Conservation (phyloP, 2,888 invertebrate genomes). For the Cosmopolites sordidus region DNA sequence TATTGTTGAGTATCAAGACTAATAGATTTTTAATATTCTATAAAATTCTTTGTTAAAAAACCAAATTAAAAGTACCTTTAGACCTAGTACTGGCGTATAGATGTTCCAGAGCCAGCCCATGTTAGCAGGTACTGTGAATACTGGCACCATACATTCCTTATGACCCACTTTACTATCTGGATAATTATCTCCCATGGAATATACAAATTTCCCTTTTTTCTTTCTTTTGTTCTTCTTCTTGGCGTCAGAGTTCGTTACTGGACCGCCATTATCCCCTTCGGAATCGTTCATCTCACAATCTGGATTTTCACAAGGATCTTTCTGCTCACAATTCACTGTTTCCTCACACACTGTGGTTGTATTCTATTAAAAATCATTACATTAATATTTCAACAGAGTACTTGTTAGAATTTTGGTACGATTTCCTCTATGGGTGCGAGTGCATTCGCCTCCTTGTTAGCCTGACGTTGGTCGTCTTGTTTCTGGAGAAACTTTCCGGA, state of each 20-base stretch:
- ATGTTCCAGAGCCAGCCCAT: constrained; percentile 69
- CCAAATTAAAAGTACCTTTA: no score
- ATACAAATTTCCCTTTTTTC: constrained; percentile 32
- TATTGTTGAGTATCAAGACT: no score
- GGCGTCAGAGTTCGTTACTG: background rate
- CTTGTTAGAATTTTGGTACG: no score
- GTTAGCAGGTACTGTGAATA: constrained; percentile 55
- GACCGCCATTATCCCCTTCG: background rate
- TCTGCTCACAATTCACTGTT: background rate
- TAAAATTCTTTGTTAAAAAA: no score
- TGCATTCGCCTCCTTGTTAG: no score
- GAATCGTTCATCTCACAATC: constrained; percentile 17
- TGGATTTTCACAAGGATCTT: constrained; percentile 18
- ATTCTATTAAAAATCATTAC: background rate
- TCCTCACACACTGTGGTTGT: constrained; percentile 14
- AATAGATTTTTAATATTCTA: no score
- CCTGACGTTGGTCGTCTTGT: no score
- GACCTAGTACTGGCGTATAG: constrained; percentile 34
- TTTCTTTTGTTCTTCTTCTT: constrained; percentile 12
- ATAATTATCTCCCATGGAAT: constrained; percentile 42
- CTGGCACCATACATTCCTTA: constrained; percentile 52
- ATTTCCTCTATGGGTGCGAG: no score
- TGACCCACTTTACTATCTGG: constrained; percentile 57
- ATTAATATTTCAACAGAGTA: background rate
- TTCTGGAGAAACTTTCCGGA: background rate